A percentile compares a stretch with the other conserved stretches of the same genome.
phyloP scores from a whole-genome alignment of 2,888 invertebrate genomes.

The Pterostichus niger region DNA sequence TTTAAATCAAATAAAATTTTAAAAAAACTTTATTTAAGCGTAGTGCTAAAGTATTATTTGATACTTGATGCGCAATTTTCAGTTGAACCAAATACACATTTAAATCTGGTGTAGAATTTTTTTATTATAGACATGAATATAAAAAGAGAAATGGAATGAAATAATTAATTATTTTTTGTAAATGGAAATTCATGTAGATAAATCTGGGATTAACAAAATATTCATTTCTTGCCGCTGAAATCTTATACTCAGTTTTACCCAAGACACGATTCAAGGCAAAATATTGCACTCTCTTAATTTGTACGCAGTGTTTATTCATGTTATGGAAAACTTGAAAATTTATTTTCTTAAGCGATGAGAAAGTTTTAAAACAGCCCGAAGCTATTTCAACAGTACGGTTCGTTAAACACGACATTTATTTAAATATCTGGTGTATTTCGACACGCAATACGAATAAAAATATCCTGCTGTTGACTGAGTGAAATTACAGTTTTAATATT shows the following conservation, averaged over 20 bases:
- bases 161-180: too few relatives aligned
- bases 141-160: too few relatives aligned
- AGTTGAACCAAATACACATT: too few relatives aligned
- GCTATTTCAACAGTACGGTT: constrained; percentile 48
- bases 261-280: neutral
- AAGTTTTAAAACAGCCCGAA: constrained; percentile 51
- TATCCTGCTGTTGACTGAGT: neutral
- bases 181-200: too few relatives aligned
- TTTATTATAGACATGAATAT: too few relatives aligned
- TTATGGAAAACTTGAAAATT: constrained; percentile 48
- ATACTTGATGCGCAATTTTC: too few relatives aligned
- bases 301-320: constrained; percentile 53
- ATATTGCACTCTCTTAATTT: constrained; percentile 34
- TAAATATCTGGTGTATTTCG: constrained; percentile 35
- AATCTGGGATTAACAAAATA: too few relatives aligned
- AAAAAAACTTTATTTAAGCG: too few relatives aligned
- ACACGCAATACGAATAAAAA: constrained; percentile 8
- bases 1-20: too few relatives aligned
- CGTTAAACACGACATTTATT: constrained; percentile 54
- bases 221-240: neutral
- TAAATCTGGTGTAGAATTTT: too few relatives aligned
- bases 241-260: neutral
- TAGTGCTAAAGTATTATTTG: too few relatives aligned
- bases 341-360: constrained; percentile 51
- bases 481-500: constrained; percentile 27